Conservation (phyloP, 2,797 vertebrate species). For the Lepus oiostolus region DNA sequence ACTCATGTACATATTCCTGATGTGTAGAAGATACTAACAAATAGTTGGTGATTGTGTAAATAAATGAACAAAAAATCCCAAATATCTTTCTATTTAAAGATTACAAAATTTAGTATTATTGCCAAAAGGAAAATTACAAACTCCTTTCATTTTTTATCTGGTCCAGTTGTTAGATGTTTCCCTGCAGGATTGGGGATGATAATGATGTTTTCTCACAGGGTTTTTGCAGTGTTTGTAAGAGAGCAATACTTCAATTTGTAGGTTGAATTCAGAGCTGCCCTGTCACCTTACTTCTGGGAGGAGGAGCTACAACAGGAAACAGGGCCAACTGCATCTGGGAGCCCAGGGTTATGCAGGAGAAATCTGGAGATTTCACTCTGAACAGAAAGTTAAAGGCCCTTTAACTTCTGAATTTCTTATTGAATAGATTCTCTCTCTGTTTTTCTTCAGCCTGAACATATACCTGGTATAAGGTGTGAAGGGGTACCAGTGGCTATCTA, state of each 20-base stretch:
- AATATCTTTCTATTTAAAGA: neutral
- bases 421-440: neutral
- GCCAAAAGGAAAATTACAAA: neutral
- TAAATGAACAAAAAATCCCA: neutral
- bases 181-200: neutral
- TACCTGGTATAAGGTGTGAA: neutral
- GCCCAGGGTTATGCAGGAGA: neutral
- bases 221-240: neutral
- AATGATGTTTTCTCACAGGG: neutral
- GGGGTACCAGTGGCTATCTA: accelerated
- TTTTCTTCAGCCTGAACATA: neutral
- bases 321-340: neutral
- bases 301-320: neutral
- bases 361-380: neutral
- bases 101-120: neutral
- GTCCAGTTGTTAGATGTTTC: neutral
- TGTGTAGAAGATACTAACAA: neutral
- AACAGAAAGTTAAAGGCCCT: neutral
- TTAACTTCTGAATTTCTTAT: neutral
- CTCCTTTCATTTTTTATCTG: neutral
- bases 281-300: neutral
- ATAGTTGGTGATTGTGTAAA: neutral
- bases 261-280: neutral
- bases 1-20: neutral
- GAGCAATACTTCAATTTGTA: neutral